Evolutionary conservation across 2,113 vertebrate species (phyloP), one percentile per base, ranked within the genome.

Genomic region (Hippocampus guttulatus): DNA sequence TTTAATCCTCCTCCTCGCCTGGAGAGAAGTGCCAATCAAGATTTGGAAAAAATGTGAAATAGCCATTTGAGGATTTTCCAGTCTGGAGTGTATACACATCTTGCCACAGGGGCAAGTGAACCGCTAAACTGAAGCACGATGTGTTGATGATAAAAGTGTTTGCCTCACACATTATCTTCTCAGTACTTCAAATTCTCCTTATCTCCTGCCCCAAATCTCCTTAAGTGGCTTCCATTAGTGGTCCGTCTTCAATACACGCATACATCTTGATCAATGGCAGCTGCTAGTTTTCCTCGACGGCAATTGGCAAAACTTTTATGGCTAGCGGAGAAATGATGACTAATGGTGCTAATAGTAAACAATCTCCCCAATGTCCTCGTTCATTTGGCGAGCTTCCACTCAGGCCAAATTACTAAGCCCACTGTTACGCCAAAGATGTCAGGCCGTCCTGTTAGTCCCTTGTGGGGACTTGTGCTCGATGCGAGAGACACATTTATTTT

Each of bases 281-380:
- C 70, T 80, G 82, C 71, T 78, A 33, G 67, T 85, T 73, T 81
- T 84, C 77, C 79, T 80, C 47, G 25, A 10, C 30, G 64, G 76
- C 73, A 14, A 81, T 79, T 79, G 76, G 55, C 71, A 51, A 69
- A 70, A 54, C 52, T 65, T 73, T 73, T 79, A 75, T 16, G 1
- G 73, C 71, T 74, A 27, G 69, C 60, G 1, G 60, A 68, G 68
- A 69, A 63, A 12, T 64, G 40, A 76, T 69, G 77, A 89, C 80
- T 73, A 85, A 79, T 25, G 60, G 62, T 49, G 78, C 82, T 83
- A 71, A 78, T 18, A 3, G 64, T 47, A 68, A 84, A 80, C 80
- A 78, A 78, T 85, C 80, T 85, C 70, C 73, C 73, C 81, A 79
- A 82, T 77, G 69, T 81, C 77, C 80, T 82, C 74, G 80, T 83